These are phyloP conservation scores for Hippoglossus hippoglossus DNA, from an alignment of 2,797 vertebrate species.

Conservation along the genomic window DNA sequence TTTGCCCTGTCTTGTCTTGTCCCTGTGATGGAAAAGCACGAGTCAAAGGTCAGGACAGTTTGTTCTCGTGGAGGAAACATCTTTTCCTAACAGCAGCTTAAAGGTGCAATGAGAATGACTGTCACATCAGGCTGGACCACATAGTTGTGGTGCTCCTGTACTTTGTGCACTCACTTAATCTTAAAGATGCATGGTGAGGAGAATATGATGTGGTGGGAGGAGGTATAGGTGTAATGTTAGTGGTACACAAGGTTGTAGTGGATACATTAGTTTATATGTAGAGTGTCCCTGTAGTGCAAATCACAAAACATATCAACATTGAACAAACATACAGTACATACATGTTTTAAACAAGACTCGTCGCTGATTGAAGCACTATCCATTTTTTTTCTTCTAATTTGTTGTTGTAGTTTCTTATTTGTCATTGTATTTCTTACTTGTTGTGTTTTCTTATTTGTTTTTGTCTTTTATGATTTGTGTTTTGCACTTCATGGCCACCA, in stretches of 20 bases:
- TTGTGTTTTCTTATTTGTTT: no score
- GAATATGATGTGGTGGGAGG: background rate
- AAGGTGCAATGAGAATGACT: slow-evolving; percentile 36
- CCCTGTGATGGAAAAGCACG: slow-evolving; percentile 81
- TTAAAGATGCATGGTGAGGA: slow-evolving; percentile 12
- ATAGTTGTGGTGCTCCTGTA: slow-evolving; percentile 4
- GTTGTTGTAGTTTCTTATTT: no score
- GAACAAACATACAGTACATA: no score
- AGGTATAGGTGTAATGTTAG: background rate
- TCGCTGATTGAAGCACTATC: no score
- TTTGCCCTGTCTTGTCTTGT: slow-evolving; percentile 71
- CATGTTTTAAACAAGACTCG: no score
- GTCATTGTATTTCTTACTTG: no score
- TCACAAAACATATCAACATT: no score
- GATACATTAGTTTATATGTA: background rate
- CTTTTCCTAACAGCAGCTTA: slow-evolving; percentile 83
- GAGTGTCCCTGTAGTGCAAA: no score
- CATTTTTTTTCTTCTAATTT: no score
- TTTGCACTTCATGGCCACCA: no score
- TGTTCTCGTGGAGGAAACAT: slow-evolving; percentile 86
- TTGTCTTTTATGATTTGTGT: no score
- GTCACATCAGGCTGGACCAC: slow-evolving; percentile 21
- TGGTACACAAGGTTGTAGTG: background rate
- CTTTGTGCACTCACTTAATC: slow-evolving; percentile 1
- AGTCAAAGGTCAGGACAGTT: slow-evolving; percentile 85